Evolutionary conservation across 2,113 vertebrate genomes (phyloP).

Genomic region (Vireo altiloquus): DNA sequence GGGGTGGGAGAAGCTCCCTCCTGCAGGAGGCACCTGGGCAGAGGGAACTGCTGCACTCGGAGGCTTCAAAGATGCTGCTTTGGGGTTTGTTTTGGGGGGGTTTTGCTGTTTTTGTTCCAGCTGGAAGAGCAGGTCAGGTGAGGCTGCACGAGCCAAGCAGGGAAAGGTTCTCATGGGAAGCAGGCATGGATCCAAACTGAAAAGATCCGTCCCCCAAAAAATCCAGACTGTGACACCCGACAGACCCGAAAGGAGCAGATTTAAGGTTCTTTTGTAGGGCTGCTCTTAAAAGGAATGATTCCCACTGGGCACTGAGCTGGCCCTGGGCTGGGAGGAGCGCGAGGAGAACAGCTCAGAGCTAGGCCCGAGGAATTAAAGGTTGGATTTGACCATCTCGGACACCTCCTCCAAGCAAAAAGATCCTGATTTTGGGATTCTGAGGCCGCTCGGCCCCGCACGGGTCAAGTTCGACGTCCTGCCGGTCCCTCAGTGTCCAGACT

Average conservation of each 20-base stretch:
- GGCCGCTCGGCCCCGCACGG: not conserved
- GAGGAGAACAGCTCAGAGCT: not conserved
- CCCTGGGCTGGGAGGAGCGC: not conserved
- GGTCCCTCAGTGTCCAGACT: rapidly evolving
- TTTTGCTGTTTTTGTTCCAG: not conserved
- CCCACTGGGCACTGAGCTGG: not conserved
- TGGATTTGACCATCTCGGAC: not conserved
- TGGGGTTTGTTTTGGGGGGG: too few species aligned
- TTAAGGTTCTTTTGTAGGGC: not conserved
- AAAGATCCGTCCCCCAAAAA: constrained; percentile 4
- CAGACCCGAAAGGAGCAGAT: rapidly evolving
- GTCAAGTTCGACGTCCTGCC: not conserved
- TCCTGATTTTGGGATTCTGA: not conserved
- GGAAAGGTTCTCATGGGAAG: not conserved
- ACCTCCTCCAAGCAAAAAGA: not conserved
- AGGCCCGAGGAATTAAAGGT: not conserved
- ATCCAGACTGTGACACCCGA: not conserved
- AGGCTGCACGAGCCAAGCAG: not conserved
- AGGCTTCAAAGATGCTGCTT: not conserved
- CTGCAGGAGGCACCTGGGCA: not conserved
- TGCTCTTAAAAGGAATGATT: not conserved
- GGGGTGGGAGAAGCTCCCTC: rapidly evolving
- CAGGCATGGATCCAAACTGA: not conserved
- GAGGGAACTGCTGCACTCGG: not conserved
- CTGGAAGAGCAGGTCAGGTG: not conserved